Evolutionary conservation across 2,797 vertebrate species (phyloP).

Genomic region (Siniperca undulata): DNA sequence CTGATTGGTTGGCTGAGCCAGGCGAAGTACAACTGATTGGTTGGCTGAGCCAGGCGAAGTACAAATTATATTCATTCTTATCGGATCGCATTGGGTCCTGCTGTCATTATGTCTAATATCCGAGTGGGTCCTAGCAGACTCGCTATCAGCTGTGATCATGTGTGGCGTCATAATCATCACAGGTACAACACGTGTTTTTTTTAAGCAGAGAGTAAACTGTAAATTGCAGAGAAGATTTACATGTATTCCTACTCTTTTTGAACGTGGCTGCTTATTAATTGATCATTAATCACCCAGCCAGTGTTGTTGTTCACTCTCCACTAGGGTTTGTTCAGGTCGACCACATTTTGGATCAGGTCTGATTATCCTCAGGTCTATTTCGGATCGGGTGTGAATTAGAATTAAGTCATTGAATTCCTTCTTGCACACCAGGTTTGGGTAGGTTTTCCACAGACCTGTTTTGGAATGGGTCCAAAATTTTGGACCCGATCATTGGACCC

Average conservation of each 20-base stretch:
- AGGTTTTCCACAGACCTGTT: background rate
- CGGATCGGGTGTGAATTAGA: background rate
- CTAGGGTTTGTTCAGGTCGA: background rate
- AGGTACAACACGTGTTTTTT: too few species aligned
- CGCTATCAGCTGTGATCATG: background rate
- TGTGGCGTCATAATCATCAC: background rate
- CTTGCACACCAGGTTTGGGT: background rate
- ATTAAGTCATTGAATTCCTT: background rate
- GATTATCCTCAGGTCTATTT: background rate
- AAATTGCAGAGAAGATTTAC: too few species aligned
- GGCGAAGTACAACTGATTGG: background rate
- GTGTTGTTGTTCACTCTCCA: background rate
- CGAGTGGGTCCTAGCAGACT: background rate
- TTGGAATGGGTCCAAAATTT: background rate
- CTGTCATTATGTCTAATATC: background rate
- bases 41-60: background rate
- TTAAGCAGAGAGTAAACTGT: too few species aligned
- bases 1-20: background rate
- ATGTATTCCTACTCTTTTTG: too few species aligned
- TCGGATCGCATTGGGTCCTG: too few species aligned
- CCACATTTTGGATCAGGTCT: background rate
- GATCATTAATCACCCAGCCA: constrained; percentile 2
- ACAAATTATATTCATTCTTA: background rate
- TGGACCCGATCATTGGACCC: too few species aligned
- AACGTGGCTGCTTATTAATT: background rate